Conservation (phyloP, 2,888 invertebrate genomes). For the Syrista parreyssii region DNA sequence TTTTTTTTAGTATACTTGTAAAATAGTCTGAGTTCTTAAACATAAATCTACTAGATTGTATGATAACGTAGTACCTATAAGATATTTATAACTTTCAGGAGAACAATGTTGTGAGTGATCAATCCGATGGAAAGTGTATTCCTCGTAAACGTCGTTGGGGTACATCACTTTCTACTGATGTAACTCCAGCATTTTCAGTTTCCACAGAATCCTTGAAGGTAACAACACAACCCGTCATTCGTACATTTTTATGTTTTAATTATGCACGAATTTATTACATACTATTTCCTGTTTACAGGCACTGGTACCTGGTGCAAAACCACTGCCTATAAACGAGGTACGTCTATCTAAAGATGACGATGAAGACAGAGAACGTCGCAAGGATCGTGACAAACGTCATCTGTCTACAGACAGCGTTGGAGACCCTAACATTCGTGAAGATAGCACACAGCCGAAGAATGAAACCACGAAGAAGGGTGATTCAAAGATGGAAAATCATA, state of each 20-base stretch:
- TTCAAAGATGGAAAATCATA: constrained; percentile 57
- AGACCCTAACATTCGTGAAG: constrained; percentile 49
- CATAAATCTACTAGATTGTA: background rate
- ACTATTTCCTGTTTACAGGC: constrained; percentile 42
- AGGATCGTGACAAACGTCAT: constrained; percentile 51
- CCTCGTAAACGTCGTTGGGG: constrained; percentile 67
- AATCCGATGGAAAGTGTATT: constrained; percentile 50
- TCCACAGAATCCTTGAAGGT: constrained; percentile 80
- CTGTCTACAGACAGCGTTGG: constrained; percentile 40
- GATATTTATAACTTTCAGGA: constrained; percentile 41
- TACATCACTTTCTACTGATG: constrained; percentile 61
- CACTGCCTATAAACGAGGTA: constrained; percentile 64
- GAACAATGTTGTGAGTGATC: constrained; percentile 49
- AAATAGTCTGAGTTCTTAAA: too few relatives aligned
- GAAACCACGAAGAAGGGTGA: constrained; percentile 54
- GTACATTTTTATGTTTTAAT: constrained; percentile 7
- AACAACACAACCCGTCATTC: constrained; percentile 17
- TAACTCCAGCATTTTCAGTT: constrained; percentile 76
- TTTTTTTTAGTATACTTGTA: background rate
- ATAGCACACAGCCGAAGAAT: constrained; percentile 44
- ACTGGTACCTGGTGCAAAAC: constrained; percentile 67
- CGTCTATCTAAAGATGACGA: constrained; percentile 64
- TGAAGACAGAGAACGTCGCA: constrained; percentile 55
- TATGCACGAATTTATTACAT: background rate
- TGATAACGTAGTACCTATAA: background rate